Conservation (phyloP, 2,113 vertebrate genomes). For the Ceyx margarethae region DNA sequence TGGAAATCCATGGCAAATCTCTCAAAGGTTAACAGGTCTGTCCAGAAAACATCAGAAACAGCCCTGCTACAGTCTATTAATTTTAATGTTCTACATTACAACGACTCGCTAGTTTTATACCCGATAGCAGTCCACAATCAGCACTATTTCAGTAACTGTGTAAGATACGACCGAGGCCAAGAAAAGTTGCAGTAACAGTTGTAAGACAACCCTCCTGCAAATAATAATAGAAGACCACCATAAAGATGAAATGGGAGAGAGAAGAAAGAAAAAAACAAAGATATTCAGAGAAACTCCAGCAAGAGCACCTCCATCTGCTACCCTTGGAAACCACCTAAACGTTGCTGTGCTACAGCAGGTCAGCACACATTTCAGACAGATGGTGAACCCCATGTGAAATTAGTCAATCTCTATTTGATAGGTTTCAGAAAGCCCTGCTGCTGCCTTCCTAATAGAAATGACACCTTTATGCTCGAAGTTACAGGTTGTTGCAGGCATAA, state of each 20-base stretch:
- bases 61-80: slow-evolving; percentile 38
- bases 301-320: neutral
- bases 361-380: neutral
- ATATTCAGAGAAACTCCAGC: neutral
- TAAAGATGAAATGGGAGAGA: neutral
- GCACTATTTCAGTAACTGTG: slow-evolving; percentile 29
- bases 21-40: slow-evolving; percentile 62
- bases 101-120: slow-evolving; percentile 64
- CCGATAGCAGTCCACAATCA: slow-evolving; percentile 14
- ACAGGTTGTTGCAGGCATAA: neutral
- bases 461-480: neutral
- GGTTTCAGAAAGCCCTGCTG: neutral
- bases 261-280: neutral
- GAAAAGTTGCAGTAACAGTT: slow-evolving; percentile 39
- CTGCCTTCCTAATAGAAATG: neutral
- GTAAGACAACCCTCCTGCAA: neutral
- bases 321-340: neutral
- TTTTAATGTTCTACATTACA: slow-evolving; percentile 63
- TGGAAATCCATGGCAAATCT: slow-evolving; percentile 6
- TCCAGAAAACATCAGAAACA: slow-evolving; percentile 39
- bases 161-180: slow-evolving; percentile 52
- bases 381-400: neutral
- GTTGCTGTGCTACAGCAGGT: neutral
- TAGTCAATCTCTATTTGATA: neutral
- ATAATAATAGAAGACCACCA: neutral